Evolutionary conservation across 2,888 invertebrate genomes (phyloP), one percentile per base, ranked within the genome.

Genomic region (Eudasyphora cyanicolor): DNA sequence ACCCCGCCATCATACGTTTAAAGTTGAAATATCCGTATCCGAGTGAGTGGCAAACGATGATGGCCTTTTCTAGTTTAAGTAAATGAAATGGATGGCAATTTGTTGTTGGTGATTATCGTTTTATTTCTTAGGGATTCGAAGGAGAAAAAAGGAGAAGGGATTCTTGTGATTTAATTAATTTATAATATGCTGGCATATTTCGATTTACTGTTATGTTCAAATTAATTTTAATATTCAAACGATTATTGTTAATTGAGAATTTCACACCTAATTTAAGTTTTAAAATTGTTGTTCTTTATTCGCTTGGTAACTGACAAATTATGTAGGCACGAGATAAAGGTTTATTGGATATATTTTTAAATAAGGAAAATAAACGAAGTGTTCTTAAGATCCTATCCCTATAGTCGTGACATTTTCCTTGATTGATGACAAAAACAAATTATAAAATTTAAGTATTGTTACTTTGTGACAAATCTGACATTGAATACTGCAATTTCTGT

Each of bases 221-320:
- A 45, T 45, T 45, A 45, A 21, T 51, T 51, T 51, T 10, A 51
- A 51, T 51, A 21, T 51, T 51, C 19, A 51, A 21, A 21, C 5
- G 51, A 51, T 49, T 49, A 38, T 38, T 2, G 45, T 2, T n/a
- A 4, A n/a, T 45, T 12, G n/a, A n/a, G 14, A 45, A 45, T 45
- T 45, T 45, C 45, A 45, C 45, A n/a, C 45, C n/a, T 45, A 45
- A 45, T 45, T 45, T n/a, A 45, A n/a, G n/a, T n/a, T n/a, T n/a
- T n/a, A n/a, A n/a, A n/a, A n/a, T n/a, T n/a, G n/a, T n/a, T n/a
- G n/a, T n/a, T n/a, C n/a, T n/a, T n/a, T n/a, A n/a, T n/a, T n/a
- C n/a, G n/a, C n/a, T n/a, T n/a, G n/a, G n/a, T n/a, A n/a, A n/a
- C n/a, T n/a, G n/a, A n/a, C n/a, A n/a, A n/a, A n/a, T n/a, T n/a